Evolutionary conservation across 2,888 invertebrate species (phyloP).

Genomic region (Drosophila neotestacea): DNA sequence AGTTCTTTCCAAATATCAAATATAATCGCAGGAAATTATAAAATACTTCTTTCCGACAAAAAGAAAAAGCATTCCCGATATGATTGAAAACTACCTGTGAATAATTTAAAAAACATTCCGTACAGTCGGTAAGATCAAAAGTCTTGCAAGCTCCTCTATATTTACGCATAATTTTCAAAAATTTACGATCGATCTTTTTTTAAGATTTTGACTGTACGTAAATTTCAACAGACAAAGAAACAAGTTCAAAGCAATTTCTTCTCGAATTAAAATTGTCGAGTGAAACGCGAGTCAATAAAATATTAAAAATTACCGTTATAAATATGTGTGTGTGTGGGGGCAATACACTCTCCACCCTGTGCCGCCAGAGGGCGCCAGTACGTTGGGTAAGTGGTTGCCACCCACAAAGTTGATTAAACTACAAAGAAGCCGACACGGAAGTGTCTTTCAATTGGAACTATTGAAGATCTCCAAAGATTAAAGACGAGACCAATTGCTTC

Average conservation of each 20-base stretch:
- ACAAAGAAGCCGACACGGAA: conserved; percentile 71
- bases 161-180: conserved; percentile 60
- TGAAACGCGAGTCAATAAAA: conserved; percentile 62
- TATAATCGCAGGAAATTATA: not conserved
- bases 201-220: conserved; percentile 52
- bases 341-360: not conserved
- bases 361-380: conserved; percentile 6
- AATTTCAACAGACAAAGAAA: conserved; percentile 49
- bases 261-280: conserved; percentile 20
- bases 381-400: conserved; percentile 57
- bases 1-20: too few species aligned
- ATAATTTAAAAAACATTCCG: not conserved
- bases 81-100: conserved; percentile 33
- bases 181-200: conserved; percentile 58
- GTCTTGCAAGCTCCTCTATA: conserved; percentile 7
- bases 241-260: conserved; percentile 72
- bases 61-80: conserved; percentile 4
- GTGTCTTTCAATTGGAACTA: conserved; percentile 63
- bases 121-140: conserved; percentile 60
- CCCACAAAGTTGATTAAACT: conserved; percentile 46
- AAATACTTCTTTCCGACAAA: not conserved
- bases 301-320: conserved; percentile 80
- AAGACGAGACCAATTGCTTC: conserved; percentile 57
- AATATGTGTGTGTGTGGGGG: conserved; percentile 39
- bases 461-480: conserved; percentile 60